These are phyloP conservation scores for Masnerella sp. DNA, from an alignment of 2,888 invertebrate species.

Conservation along the genomic window DNA sequence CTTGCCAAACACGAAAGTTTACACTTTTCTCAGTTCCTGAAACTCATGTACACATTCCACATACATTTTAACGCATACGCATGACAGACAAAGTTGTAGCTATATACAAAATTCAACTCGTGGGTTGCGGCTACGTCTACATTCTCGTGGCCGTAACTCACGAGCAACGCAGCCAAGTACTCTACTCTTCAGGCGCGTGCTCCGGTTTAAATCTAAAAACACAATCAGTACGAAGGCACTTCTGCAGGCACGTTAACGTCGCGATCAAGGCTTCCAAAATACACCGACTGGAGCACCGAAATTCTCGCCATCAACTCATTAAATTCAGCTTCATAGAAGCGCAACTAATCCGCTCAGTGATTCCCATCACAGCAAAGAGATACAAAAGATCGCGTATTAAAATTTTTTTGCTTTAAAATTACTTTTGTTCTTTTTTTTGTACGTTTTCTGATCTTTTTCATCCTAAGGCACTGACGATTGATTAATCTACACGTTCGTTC, in stretches of 20 bases:
- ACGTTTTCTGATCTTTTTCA: slow-evolving; percentile 4
- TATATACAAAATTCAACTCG: slow-evolving; percentile 34
- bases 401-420: slow-evolving; percentile 13
- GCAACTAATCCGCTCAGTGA: slow-evolving; percentile 21
- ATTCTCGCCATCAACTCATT: slow-evolving; percentile 14
- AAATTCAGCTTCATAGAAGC: slow-evolving; percentile 47
- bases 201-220: too few relatives aligned
- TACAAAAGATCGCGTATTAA: slow-evolving; percentile 2
- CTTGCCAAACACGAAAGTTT: slow-evolving; percentile 1
- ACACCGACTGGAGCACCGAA: too few relatives aligned
- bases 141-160: too few relatives aligned
- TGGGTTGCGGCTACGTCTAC: slow-evolving; percentile 24
- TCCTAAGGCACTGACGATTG: slow-evolving; percentile 31
- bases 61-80: slow-evolving; percentile 16
- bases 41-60: slow-evolving; percentile 38
- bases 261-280: too few relatives aligned
- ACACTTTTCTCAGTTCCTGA: neutral
- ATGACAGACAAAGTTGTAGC: slow-evolving; percentile 22
- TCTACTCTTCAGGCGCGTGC: too few relatives aligned
- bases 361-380: slow-evolving; percentile 27
- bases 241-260: slow-evolving; percentile 31
- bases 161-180: too few relatives aligned
- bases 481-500: slow-evolving; percentile 18
- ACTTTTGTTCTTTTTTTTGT: slow-evolving; percentile 29
- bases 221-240: slow-evolving; percentile 40